Evolutionary conservation across 35 echinoderm and acorn worm species (phyloP).

Genomic region (Anneissia japonica): DNA sequence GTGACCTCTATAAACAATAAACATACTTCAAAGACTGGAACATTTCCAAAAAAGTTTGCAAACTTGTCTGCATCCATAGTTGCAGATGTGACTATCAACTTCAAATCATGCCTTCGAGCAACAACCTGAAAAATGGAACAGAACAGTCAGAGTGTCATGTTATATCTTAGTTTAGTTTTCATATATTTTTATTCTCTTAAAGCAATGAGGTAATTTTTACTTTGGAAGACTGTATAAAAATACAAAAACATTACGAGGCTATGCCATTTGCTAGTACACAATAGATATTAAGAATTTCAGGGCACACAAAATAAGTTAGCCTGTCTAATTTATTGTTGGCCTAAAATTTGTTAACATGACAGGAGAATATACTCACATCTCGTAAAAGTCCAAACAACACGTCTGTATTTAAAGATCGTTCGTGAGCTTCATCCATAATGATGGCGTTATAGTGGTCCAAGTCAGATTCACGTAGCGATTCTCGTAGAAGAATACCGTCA

Average conservation of each 20-base stretch:
- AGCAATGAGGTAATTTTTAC: too few relatives aligned
- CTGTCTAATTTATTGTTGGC: too few relatives aligned
- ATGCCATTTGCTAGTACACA: too few relatives aligned
- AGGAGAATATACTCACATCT: slow-evolving; percentile 42
- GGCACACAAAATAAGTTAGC: too few relatives aligned
- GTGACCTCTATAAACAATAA: too few relatives aligned
- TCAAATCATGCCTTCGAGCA: slow-evolving; percentile 76
- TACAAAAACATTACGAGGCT: too few relatives aligned
- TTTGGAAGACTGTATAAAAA: too few relatives aligned
- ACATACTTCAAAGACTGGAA: slow-evolving; percentile 83
- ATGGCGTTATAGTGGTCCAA: slow-evolving; percentile 93
- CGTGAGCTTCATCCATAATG: slow-evolving; percentile 98
- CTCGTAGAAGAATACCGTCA: slow-evolving; percentile 84
- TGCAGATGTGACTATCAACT: slow-evolving; percentile 95
- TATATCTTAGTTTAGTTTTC: background rate
- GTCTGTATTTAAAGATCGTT: slow-evolving; percentile 90
- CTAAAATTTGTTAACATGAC: background rate
- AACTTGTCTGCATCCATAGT: slow-evolving; percentile 97
- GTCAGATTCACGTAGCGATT: slow-evolving; percentile 84
- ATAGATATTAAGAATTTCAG: too few relatives aligned
- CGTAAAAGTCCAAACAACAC: slow-evolving; percentile 90
- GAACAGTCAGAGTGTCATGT: background rate
- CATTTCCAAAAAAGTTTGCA: slow-evolving; percentile 92
- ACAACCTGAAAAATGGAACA: slow-evolving; percentile 57
- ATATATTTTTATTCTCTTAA: background rate